Base-by-base conservation (phyloP, 2,888 invertebrate genomes). In the Cephus nigrinus region DNA sequence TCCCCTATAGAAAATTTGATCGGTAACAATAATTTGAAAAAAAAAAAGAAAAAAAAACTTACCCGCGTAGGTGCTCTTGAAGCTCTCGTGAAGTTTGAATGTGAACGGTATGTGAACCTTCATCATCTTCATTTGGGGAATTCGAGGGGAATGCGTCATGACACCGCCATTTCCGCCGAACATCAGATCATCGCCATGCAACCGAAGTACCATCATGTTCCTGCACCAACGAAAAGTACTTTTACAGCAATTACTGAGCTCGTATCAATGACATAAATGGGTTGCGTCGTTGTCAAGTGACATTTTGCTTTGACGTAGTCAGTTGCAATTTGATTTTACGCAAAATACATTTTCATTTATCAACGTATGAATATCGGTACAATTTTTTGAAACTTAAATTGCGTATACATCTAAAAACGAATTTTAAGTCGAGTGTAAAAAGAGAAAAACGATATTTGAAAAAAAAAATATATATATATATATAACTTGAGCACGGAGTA, bases 81-180 rank as follows among this genome's bases (percentile, higher is more conserved):
- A 94, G 80, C 94, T 94, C 90, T 96, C 96, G 85, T 95, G 92
- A 79, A 96, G 92, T 88, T 96, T 96, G 92, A 96, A 96, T 30
- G 96, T 96, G 92, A 96, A 96, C 23, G 96, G 96, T 89, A 96
- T 96, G 92, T 96, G 96, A 31, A 96, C 96, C 90, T 96, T 94
- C 93, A 96, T 96, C 96, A 96, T 96, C 88, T 96, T 95, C 92
- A 96, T 94, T 86, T 96, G 94, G 0, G 96, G 96, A 75, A 96
- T 95, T 85, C 94, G 93, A 86, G 94, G 94, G 77, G 93, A 90
- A 74, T 93, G 92, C 35, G 93, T 91, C 80, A 94, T 90, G 80
- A 92, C 89, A 85, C 90, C 92, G 89, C 83, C 92, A 86, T 93
- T 93, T 91, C 86, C 93, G 88, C 90, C 94, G 91, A 89, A 94